Conservation (phyloP, 1,140 invertebrate species). For the Halyomorpha halys region DNA sequence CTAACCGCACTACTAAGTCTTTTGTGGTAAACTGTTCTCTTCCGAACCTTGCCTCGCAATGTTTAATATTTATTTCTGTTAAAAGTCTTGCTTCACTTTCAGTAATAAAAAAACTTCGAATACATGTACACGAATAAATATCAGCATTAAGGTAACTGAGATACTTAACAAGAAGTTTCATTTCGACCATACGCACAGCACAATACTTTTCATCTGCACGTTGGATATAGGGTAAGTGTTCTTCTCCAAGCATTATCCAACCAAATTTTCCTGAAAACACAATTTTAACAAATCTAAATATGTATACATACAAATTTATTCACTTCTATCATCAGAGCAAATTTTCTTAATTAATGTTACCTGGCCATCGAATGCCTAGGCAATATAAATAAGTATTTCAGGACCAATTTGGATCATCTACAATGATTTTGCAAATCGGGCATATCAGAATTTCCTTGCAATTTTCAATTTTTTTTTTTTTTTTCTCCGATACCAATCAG, state of each 20-base stretch:
- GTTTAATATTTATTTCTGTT: conserved; percentile 86
- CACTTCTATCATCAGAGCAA: too few species aligned
- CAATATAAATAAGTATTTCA: too few species aligned
- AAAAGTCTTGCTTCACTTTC: conserved; percentile 78
- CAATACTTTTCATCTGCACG: conserved; percentile 71
- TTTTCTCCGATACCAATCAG: too few species aligned
- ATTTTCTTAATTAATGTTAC: too few species aligned
- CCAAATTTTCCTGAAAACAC: conserved; percentile 63
- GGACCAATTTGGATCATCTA: too few species aligned
- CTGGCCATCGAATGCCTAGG: too few species aligned
- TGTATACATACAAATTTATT: too few species aligned
- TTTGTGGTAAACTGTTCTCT: conserved; percentile 77
- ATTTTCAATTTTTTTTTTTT: too few species aligned
- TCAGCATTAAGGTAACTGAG: conserved; percentile 69
- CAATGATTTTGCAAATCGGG: too few species aligned
- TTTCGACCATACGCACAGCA: conserved; percentile 82
- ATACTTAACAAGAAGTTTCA: conserved; percentile 75
- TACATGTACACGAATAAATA: conserved; percentile 76
- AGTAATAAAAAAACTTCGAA: conserved; percentile 87
- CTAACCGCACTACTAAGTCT: conserved; percentile 57
- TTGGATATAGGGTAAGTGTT: conserved; percentile 78
- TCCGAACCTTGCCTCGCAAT: conserved; percentile 84
- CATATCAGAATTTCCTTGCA: too few species aligned
- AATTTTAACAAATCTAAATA: too few species aligned
- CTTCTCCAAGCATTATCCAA: conserved; percentile 75